Conservation (phyloP, 2,797 vertebrate species). For the Chaetophractus vellerosus region DNA sequence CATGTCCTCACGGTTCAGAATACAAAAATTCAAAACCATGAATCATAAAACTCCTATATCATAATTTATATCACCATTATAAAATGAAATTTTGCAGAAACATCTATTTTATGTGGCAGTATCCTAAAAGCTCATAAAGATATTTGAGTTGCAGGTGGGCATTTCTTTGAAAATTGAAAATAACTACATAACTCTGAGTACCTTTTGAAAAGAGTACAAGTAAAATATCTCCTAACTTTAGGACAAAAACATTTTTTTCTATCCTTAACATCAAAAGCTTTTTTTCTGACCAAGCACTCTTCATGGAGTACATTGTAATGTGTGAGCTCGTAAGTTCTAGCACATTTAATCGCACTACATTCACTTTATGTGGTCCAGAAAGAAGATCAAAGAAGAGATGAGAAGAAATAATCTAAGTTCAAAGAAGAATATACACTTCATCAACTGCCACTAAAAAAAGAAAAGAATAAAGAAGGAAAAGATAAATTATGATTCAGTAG, state of each 20-base stretch:
- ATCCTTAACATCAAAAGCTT: background rate
- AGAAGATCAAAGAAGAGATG: background rate
- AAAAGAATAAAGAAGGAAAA: background rate
- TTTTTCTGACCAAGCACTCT: background rate
- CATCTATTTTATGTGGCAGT: constrained; percentile 61
- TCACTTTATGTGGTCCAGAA: background rate
- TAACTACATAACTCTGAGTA: constrained; percentile 57
- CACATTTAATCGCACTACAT: background rate
- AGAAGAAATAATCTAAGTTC: background rate
- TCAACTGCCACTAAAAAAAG: background rate
- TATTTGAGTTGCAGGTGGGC: constrained; percentile 12
- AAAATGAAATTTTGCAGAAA: constrained; percentile 70
- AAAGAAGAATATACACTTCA: background rate
- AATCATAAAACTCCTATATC: constrained; percentile 63
- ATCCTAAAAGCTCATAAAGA: constrained; percentile 68
- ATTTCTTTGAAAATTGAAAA: constrained; percentile 67
- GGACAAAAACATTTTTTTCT: background rate
- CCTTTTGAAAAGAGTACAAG: background rate
- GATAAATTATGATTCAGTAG: background rate
- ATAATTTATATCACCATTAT: constrained; percentile 58
- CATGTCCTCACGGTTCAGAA: background rate
- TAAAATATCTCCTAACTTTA: constrained; percentile 51
- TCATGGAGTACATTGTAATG: background rate
- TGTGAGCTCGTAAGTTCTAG: background rate
- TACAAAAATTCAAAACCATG: constrained; percentile 49